Base-by-base conservation (phyloP, 2,797 vertebrate species). In the Myiothlypis coronata region DNA sequence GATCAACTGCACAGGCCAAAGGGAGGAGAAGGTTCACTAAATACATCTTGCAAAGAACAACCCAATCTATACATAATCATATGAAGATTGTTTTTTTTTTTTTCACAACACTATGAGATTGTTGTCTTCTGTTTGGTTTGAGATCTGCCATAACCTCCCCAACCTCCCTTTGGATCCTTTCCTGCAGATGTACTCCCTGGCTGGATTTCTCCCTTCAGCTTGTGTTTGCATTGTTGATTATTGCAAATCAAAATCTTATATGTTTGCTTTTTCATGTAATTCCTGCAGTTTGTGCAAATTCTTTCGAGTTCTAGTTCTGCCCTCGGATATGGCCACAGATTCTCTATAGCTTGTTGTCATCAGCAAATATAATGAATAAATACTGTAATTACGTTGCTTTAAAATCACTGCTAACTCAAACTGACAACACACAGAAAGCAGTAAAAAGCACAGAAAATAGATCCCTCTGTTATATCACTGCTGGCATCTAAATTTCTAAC, bases 141-240 rank as follows among this genome's bases (percentile, higher is more conserved):
- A 61, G 24, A 61, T 61, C 41, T 0, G 1, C 21, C 30, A 47
- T 34, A 41, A n/a, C 2, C 6, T 2, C 6, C 11, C 1, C 9
- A 60, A 14, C 5, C 3, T 14, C 24, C 1, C 11, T 39, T 46
- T 0, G 0, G 34, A 53, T 53, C 14, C 28, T 30, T 77, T 77
- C 47, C 41, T 69, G 47, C 64, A 77, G 47, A 61, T 69, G 47
- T 34, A 30, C 21, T 46, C 41, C 30, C 30, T 77, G 83, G 72
- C 64, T 61, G 47, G 39, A 77, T 47, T 86, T 86, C 72, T 77
- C 11, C 20, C 39, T 24, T 69, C 17, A 52, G 37, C 30, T 61
- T 61, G 14, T 69, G 55, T 61, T 26, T 77, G 37, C 63, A 18
- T 19, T 41, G n/a, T 34, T 71, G 72, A 90, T 83, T 49, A 79